These are phyloP conservation scores for Seira ritae DNA, from an alignment of 2,888 invertebrate species.

Conservation along the genomic window DNA sequence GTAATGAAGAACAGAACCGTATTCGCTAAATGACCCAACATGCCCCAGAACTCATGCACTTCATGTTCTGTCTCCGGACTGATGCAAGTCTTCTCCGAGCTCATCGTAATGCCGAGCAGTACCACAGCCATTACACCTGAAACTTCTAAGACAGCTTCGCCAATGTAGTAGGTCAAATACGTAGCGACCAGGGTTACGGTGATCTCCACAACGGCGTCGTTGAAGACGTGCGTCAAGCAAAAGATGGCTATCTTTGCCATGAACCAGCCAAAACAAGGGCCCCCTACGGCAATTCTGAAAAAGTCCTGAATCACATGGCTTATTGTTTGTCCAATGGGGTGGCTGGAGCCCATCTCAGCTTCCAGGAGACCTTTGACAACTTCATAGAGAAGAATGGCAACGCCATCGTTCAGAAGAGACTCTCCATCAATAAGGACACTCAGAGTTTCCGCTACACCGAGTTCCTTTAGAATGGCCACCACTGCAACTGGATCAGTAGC, in stretches of 20 bases:
- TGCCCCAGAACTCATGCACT: conserved; percentile 76
- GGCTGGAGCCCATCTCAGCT: neutral
- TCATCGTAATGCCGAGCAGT: conserved; percentile 77
- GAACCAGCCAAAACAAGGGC: conserved; percentile 75
- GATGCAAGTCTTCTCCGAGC: conserved; percentile 76
- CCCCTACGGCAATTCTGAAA: conserved; percentile 65
- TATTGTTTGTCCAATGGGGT: conserved; percentile 38
- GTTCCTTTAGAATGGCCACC: conserved; percentile 76
- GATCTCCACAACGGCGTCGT: conserved; percentile 76
- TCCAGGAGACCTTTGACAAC: conserved; percentile 73
- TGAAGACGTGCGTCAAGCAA: conserved; percentile 75
- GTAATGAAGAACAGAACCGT: conserved; percentile 81
- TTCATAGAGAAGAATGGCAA: conserved; percentile 77
- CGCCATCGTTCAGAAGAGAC: conserved; percentile 77
- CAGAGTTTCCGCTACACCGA: conserved; percentile 74
- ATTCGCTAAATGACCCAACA: conserved; percentile 77
- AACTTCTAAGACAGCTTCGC: conserved; percentile 73
- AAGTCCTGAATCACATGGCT: conserved; percentile 43
- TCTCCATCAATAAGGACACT: conserved; percentile 77
- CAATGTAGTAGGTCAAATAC: conserved; percentile 76
- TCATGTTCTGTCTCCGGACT: conserved; percentile 77
- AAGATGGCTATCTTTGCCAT: conserved; percentile 75
- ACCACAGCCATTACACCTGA: conserved; percentile 77
- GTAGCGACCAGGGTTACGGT: conserved; percentile 76
- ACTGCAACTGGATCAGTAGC: conserved; percentile 76